A percentile compares a stretch with the other conserved stretches of the same genome.
Evolutionary conservation across 30 jellyfish, hydroid and myxozoan genomes (phyloP).

Genomic region (Sanderia malayensis): DNA sequence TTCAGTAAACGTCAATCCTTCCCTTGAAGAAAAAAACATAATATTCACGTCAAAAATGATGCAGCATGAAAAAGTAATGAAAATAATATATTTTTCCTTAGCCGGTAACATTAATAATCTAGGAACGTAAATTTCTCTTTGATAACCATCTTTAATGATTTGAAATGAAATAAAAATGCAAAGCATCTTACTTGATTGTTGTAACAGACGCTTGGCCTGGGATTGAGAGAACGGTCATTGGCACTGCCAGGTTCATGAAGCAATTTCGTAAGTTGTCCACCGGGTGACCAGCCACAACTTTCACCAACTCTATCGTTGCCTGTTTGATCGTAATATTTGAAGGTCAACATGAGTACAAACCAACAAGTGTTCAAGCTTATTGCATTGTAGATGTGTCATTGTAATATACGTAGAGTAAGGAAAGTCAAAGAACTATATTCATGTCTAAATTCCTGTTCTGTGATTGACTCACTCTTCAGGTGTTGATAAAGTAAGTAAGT

Average conservation of each 20-base stretch:
- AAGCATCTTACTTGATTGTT: slow-evolving; percentile 58
- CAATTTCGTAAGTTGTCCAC: slow-evolving; percentile 67
- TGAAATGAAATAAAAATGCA: background rate
- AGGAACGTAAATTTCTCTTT: background rate
- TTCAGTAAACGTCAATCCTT: slow-evolving; percentile 48
- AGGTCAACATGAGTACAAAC: too few relatives aligned
- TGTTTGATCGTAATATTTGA: slow-evolving; percentile 23
- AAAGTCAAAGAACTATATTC: too few relatives aligned
- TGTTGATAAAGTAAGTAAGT: too few relatives aligned
- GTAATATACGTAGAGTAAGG: too few relatives aligned
- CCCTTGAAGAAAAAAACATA: slow-evolving; percentile 23
- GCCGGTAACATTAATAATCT: background rate
- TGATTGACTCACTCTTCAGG: too few relatives aligned
- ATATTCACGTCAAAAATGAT: background rate
- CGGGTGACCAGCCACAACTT: slow-evolving; percentile 59
- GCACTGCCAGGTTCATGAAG: slow-evolving; percentile 80
- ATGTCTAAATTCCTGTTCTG: too few relatives aligned
- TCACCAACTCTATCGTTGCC: slow-evolving; percentile 87
- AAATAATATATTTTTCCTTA: background rate
- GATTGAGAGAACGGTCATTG: slow-evolving; percentile 59
- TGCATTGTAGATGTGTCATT: too few relatives aligned
- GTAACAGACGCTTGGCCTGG: slow-evolving; percentile 73
- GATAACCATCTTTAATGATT: too few relatives aligned
- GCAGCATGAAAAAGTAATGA: background rate
- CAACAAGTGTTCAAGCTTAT: too few relatives aligned